phyloP scores from a whole-genome alignment of 2,888 invertebrate genomes.

The Cryptosula pallasiana region DNA sequence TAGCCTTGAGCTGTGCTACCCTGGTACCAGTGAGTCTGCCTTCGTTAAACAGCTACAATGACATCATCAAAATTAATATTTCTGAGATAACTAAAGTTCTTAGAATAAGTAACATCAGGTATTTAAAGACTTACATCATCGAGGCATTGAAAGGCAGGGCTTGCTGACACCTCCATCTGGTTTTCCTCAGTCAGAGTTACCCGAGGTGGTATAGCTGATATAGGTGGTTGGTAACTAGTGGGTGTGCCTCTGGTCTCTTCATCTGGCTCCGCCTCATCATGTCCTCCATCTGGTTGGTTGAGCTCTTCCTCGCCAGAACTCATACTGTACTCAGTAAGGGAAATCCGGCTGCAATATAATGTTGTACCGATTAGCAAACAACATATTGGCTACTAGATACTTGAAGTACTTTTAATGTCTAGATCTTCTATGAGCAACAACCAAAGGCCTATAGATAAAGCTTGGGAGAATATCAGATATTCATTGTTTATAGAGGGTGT shows the following conservation, averaged over 20 bases:
- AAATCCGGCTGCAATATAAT: no score
- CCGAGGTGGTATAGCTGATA: constrained; percentile 47
- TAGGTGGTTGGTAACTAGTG: constrained; percentile 32
- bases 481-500: no score
- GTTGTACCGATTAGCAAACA: no score
- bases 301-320: no score
- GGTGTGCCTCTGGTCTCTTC: not conserved
- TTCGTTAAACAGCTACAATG: constrained; percentile 46
- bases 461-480: no score
- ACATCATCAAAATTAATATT: no score
- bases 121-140: constrained; percentile 43
- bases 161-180: constrained; percentile 51
- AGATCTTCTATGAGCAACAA: no score
- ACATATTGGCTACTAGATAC: no score
- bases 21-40: constrained; percentile 52
- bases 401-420: no score
- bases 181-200: constrained; percentile 48
- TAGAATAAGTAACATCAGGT: not conserved
- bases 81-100: not conserved
- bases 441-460: no score
- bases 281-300: no score
- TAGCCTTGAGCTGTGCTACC: constrained; percentile 50
- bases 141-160: constrained; percentile 52
- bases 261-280: constrained; percentile 31
- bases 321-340: no score